Conservation (phyloP, 2,888 invertebrate genomes). For the Tanytarsus gracilentus region DNA sequence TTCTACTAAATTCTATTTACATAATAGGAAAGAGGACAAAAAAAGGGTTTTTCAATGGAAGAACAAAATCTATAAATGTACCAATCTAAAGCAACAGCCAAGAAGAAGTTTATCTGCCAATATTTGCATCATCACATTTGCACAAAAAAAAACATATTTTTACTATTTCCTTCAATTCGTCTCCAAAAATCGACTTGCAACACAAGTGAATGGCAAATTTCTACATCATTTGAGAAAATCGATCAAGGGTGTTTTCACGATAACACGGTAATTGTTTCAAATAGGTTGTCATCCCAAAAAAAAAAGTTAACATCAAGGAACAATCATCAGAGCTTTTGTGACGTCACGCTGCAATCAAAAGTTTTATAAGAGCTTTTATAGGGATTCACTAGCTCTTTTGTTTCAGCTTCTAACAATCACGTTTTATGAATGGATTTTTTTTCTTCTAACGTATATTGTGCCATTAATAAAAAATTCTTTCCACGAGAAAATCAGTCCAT, state of each 20-base stretch:
- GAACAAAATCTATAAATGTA: conserved; percentile 26
- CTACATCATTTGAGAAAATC: conserved; percentile 6
- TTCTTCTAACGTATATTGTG: too few species aligned
- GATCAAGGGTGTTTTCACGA: too few species aligned
- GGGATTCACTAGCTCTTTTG: too few species aligned
- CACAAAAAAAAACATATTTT: not conserved
- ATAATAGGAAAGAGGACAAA: conserved; percentile 8
- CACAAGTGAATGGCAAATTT: not conserved
- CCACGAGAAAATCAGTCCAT: too few species aligned
- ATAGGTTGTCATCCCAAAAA: not conserved
- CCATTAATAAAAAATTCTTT: too few species aligned
- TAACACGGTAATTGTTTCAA: not conserved
- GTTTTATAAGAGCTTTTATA: too few species aligned
- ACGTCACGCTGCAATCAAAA: not conserved
- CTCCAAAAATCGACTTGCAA: not conserved
- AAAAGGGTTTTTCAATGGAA: conserved; percentile 17
- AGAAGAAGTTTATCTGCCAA: conserved; percentile 22
- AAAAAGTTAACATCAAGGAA: conserved; percentile 18
- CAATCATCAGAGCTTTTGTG: conserved; percentile 9
- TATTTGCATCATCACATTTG: conserved; percentile 21
- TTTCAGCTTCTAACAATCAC: too few species aligned
- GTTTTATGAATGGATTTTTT: too few species aligned
- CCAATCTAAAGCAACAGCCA: conserved; percentile 23
- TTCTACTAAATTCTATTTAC: too few species aligned
- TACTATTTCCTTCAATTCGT: not conserved